These are phyloP conservation scores for Mesoligia furuncula DNA, from an alignment of 2,888 invertebrate genomes.

Conservation along the genomic window DNA sequence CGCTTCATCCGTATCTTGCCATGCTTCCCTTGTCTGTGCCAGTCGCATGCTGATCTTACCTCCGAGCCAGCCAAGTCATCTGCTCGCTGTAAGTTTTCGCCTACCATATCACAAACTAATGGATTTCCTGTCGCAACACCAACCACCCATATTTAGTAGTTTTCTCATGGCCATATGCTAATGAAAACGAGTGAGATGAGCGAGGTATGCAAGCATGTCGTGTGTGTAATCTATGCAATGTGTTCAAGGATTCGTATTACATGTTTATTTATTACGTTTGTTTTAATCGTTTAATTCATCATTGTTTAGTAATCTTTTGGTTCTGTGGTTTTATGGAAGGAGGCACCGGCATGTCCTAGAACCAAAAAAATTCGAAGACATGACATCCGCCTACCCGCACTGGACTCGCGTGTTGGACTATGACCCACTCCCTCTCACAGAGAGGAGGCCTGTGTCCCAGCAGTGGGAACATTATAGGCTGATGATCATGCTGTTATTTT, in stretches of 20 bases:
- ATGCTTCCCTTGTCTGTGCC: background rate
- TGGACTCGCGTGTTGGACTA: background rate
- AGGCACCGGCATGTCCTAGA: no score
- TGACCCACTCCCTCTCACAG: background rate
- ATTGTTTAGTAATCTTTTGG: slow-evolving; percentile 41
- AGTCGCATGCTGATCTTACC: background rate
- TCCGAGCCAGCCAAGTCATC: background rate
- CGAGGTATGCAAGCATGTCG: slow-evolving; percentile 40
- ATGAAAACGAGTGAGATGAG: slow-evolving; percentile 33
- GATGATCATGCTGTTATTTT: no score
- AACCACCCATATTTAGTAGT: slow-evolving; percentile 12
- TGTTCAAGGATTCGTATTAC: slow-evolving; percentile 59
- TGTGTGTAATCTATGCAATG: slow-evolving; percentile 61
- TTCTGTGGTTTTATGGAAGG: background rate
- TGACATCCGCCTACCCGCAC: no score
- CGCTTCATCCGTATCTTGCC: background rate
- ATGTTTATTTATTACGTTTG: slow-evolving; percentile 36
- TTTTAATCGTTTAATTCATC: slow-evolving; percentile 24
- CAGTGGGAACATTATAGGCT: no score
- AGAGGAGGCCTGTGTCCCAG: background rate
- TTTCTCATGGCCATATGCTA: slow-evolving; percentile 47
- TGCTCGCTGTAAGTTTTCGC: background rate
- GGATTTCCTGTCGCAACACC: slow-evolving; percentile 16
- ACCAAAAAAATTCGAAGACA: no score
- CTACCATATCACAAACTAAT: background rate